These are phyloP conservation scores for Hyles vespertilio DNA, from an alignment of 1,140 invertebrate species.

Conservation along the genomic window DNA sequence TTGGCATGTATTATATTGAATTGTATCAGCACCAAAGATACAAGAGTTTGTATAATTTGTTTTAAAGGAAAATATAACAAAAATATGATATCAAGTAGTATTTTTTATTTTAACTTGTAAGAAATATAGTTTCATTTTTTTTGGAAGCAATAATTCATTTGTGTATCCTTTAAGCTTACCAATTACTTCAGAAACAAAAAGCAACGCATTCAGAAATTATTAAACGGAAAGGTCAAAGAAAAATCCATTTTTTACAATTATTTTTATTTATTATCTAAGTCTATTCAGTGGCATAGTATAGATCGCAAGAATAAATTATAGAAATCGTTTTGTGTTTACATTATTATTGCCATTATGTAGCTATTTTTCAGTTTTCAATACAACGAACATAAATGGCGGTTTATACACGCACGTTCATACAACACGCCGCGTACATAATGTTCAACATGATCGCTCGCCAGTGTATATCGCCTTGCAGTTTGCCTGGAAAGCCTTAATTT, in stretches of 20 bases:
- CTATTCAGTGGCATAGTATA: slow-evolving; percentile 70
- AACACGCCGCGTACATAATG: slow-evolving; percentile 50
- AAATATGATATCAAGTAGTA: no score
- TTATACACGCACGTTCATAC: slow-evolving; percentile 12
- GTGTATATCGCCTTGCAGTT: slow-evolving; percentile 43
- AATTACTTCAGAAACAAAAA: no score
- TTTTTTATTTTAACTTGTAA: no score
- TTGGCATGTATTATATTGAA: no score
- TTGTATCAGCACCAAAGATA: no score
- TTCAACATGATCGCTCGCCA: slow-evolving; percentile 13
- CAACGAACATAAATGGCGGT: slow-evolving; percentile 4
- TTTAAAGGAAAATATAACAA: no score
- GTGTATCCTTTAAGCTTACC: no score
- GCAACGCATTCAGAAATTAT: no score
- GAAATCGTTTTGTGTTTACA: slow-evolving; percentile 36
- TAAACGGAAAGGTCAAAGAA: no score
- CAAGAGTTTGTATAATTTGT: no score
- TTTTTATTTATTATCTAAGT: slow-evolving; percentile 73
- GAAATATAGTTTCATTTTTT: no score
- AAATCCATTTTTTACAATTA: slow-evolving; percentile 51
- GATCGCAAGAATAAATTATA: slow-evolving; percentile 67
- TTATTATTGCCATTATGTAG: slow-evolving; percentile 48
- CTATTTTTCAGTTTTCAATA: slow-evolving; percentile 11
- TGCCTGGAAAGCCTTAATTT: slow-evolving; percentile 68
- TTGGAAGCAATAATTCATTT: no score